Evolutionary conservation across 1,140 invertebrate species (phyloP).

Genomic region (Drusus annulatus): DNA sequence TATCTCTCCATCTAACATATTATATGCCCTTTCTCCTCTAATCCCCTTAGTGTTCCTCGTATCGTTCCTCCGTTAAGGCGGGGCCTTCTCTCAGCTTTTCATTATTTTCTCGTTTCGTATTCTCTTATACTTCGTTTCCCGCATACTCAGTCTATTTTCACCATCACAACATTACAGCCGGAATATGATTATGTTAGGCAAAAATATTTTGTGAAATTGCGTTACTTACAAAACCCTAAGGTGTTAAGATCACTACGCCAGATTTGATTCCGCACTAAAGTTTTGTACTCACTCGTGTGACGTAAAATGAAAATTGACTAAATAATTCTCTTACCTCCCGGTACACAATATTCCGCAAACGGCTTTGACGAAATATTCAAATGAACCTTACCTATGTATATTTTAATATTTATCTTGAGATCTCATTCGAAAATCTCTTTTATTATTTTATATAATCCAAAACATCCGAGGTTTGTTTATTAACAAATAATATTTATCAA

Average conservation of each 20-base stretch:
- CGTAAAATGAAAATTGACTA: neutral
- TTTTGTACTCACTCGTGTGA: neutral
- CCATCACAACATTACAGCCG: neutral
- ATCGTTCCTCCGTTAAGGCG: too few species aligned
- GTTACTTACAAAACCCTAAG: constrained; percentile 1
- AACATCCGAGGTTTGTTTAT: too few species aligned
- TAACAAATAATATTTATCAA: too few species aligned
- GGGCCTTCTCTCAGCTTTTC: neutral
- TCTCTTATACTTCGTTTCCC: constrained; percentile 3
- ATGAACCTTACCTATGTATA: too few species aligned
- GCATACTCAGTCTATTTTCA: neutral
- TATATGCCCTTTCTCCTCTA: neutral
- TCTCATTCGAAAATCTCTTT: too few species aligned
- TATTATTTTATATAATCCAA: too few species aligned
- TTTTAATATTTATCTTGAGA: too few species aligned
- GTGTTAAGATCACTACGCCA: neutral
- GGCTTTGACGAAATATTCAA: too few species aligned
- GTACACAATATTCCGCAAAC: too few species aligned
- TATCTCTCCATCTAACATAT: neutral
- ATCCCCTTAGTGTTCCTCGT: neutral
- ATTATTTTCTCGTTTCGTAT: neutral
- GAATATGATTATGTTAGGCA: neutral
- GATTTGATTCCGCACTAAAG: neutral
- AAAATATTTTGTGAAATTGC: constrained; percentile 1
- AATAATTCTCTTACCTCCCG: neutral